phyloP scores from a whole-genome alignment of 2,888 invertebrate genomes.

The Parelbella ahira region DNA sequence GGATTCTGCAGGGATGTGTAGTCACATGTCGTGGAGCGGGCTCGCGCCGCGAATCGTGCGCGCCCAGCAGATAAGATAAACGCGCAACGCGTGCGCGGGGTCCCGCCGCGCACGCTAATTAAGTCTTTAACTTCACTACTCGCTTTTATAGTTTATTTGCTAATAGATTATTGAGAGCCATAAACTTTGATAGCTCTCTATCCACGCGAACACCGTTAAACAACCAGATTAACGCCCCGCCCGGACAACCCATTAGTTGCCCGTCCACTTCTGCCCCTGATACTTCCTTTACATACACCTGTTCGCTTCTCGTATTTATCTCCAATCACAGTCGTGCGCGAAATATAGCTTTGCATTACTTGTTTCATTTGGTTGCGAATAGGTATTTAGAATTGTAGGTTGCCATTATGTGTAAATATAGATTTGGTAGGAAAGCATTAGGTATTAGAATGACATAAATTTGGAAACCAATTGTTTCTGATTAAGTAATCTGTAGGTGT shows the following conservation, averaged over 20 bases:
- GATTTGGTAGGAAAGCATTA: too few relatives aligned
- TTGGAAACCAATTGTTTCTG: too few relatives aligned
- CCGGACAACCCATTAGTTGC: conserved; percentile 24
- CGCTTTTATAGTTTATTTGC: conserved; percentile 58
- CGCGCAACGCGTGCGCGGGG: conserved; percentile 57
- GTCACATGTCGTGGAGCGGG: conserved; percentile 27
- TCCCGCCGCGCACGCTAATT: conserved; percentile 74
- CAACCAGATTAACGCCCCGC: conserved; percentile 22
- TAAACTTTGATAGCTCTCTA: conserved; percentile 29
- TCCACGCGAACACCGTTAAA: conserved; percentile 24
- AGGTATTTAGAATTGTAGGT: too few relatives aligned
- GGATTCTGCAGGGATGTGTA: conserved; percentile 1
- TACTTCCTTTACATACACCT: conserved; percentile 20
- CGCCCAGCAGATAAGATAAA: conserved; percentile 61
- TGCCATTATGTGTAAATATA: too few relatives aligned
- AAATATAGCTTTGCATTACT: conserved; percentile 15
- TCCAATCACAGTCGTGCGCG: conserved; percentile 16
- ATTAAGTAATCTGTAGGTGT: too few relatives aligned
- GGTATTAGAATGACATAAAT: too few relatives aligned
- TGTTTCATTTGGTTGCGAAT: too few relatives aligned
- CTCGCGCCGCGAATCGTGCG: conserved; percentile 46
- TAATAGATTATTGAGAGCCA: conserved; percentile 42
- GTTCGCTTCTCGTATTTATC: conserved; percentile 20
- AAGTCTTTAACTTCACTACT: conserved; percentile 68
- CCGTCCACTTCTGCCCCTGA: conserved; percentile 14